phyloP scores from a whole-genome alignment of 2,888 invertebrate species.

The Tenodera sinensis region DNA sequence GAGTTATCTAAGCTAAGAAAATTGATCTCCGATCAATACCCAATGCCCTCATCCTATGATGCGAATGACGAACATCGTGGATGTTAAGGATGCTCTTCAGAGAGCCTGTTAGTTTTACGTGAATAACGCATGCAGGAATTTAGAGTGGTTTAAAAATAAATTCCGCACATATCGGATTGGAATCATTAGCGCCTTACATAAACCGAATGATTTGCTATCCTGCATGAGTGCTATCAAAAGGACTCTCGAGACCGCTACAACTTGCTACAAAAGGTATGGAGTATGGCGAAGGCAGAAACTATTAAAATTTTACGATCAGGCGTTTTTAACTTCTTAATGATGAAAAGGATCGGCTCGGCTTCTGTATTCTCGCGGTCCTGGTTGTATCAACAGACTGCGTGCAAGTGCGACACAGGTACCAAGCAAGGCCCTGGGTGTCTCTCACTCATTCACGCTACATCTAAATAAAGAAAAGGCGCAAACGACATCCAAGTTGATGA shows the following conservation, averaged over 20 bases:
- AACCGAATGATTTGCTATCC: not conserved
- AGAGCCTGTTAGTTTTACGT: not conserved
- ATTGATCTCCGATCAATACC: too few relatives aligned
- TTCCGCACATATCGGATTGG: not conserved
- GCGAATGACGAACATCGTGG: too few relatives aligned
- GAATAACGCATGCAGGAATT: not conserved
- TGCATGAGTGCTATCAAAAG: not conserved
- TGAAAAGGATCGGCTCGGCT: slow-evolving; percentile 1
- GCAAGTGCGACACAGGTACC: not conserved
- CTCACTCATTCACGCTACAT: too few relatives aligned
- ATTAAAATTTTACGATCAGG: slow-evolving; percentile 18
- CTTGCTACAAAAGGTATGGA: not conserved
- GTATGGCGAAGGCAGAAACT: not conserved
- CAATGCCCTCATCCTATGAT: too few relatives aligned
- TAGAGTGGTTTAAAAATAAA: not conserved
- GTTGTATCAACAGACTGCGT: not conserved
- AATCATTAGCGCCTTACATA: not conserved
- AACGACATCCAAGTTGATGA: too few relatives aligned
- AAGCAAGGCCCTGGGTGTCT: not conserved
- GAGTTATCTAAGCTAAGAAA: too few relatives aligned
- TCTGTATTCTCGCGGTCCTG: slow-evolving; percentile 2
- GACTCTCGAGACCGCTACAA: not conserved
- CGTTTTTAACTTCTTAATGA: slow-evolving; percentile 13
- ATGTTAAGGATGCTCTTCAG: too few relatives aligned
- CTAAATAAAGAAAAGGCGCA: too few relatives aligned